A percentile compares a stretch with the other conserved stretches of the same genome.
Evolutionary conservation across 1,140 invertebrate species (phyloP).

Genomic region (Drosophila saltans): DNA sequence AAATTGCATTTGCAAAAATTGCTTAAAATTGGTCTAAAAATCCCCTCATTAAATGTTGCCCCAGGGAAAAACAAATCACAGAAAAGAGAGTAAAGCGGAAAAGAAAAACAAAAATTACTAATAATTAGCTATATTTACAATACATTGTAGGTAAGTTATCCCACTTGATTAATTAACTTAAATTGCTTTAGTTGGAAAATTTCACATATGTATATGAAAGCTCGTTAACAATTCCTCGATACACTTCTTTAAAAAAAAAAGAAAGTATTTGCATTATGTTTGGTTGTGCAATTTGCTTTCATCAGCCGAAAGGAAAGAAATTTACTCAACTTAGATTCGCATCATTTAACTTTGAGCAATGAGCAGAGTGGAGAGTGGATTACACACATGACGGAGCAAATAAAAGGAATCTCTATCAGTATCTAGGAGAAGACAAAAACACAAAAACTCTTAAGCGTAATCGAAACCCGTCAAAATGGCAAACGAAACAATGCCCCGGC

Average conservation of each 20-base stretch:
- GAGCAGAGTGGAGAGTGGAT: conserved; percentile 80
- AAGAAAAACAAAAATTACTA: too few relatives aligned
- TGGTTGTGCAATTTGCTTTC: conserved; percentile 62
- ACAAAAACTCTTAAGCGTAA: conserved; percentile 47
- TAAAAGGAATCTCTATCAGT: background rate
- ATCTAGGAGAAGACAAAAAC: background rate
- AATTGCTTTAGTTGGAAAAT: background rate
- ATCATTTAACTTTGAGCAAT: conserved; percentile 76
- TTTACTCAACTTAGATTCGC: conserved; percentile 72
- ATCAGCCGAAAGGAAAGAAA: conserved; percentile 54
- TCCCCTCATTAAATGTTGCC: conserved; percentile 7
- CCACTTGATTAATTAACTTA: background rate
- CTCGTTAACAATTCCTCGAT: too few relatives aligned
- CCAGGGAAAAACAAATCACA: background rate
- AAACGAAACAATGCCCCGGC: conserved; percentile 58
- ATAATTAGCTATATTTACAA: too few relatives aligned
- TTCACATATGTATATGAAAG: background rate
- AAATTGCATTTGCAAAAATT: conserved; percentile 10
- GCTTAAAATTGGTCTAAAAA: conserved; percentile 4
- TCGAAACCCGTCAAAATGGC: conserved; percentile 81
- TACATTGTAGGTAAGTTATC: too few relatives aligned
- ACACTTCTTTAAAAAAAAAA: background rate
- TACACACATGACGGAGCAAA: conserved; percentile 73
- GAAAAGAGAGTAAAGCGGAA: background rate
- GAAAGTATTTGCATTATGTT: conserved; percentile 29